Evolutionary conservation across 2,888 invertebrate genomes (phyloP), one percentile per base, ranked within the genome.

Genomic region (Rhopalosiphum nymphaeae): DNA sequence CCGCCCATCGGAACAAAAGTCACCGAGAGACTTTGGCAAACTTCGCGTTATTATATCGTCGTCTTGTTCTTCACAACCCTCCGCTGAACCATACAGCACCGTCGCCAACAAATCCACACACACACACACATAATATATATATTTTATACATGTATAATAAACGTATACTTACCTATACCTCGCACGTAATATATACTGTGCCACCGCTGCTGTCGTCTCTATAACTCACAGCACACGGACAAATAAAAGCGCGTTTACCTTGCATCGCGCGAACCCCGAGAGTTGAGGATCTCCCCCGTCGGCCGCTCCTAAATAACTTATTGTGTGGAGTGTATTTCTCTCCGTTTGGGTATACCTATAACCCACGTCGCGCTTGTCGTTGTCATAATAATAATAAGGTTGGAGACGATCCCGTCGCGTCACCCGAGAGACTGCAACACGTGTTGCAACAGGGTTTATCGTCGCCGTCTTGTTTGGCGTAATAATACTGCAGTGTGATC

Each of bases 1-100:
- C 84, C 84, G 91, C 87, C 87, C 92, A 49, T 49, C 87, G 49
- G 49, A 87, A 92, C 92, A 92, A 92, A 92, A 87, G 92, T 92
- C 92, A 42, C 87, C 86, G 10, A 78, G 26, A 87, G 61, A 92
- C 92, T 92, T 92, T 87, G 61, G 87, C 87, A 87, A 92, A 92
- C 92, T 92, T 92, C 56, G 16, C 61, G 92, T 87, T 61, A 87
- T 92, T 92, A 92, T 85, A 36, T n/a, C 56, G 56, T 57, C 53
- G 56, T 49, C 36, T 42, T 42, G 53, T 85, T 84, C 53, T n/a
- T 21, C 84, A 9, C 56, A 44, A 57, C 56, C 78, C 84, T 53
- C 53, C 29, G 53, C 53, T 53, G 53, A 53, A 16, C 78, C 78
- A 36, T 21, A 16, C 36, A 2, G 21, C 1, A 21, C 21, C 78